These are phyloP conservation scores for Callorhinus ursinus DNA, from an alignment of 2,113 vertebrate species.

Conservation along the genomic window DNA sequence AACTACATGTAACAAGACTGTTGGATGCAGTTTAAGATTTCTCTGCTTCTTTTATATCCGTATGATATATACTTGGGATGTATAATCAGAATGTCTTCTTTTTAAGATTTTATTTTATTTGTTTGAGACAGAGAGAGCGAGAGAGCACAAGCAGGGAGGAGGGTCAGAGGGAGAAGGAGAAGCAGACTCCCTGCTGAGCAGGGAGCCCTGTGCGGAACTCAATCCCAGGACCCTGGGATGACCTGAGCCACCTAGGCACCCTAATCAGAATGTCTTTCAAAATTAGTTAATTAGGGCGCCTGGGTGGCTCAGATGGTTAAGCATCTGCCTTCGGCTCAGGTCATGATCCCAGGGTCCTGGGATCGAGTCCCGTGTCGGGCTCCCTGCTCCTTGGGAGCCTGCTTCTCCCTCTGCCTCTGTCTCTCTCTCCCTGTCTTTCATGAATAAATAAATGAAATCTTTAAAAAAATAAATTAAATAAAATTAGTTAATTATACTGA, in stretches of 20 bases:
- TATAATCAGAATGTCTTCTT: background rate
- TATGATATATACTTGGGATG: background rate
- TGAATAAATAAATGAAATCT: too few relatives aligned
- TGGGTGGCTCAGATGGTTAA: too few relatives aligned
- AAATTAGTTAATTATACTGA: background rate
- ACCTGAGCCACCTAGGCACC: background rate
- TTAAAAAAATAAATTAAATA: too few relatives aligned
- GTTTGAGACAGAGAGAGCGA: background rate
- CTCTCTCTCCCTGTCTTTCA: too few relatives aligned
- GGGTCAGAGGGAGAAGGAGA: background rate
- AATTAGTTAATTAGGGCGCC: background rate
- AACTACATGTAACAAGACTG: background rate
- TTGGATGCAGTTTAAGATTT: background rate
- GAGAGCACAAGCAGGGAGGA: background rate
- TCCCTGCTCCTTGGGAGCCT: too few relatives aligned
- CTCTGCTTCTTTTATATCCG: background rate
- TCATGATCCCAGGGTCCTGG: too few relatives aligned
- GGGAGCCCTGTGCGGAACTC: background rate
- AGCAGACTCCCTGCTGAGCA: background rate
- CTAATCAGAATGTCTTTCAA: background rate
- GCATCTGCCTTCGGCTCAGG: too few relatives aligned
- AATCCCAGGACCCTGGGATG: background rate
- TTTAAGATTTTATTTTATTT: background rate
- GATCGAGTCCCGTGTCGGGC: too few relatives aligned
- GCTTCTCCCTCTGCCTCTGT: too few relatives aligned